These are phyloP conservation scores for Notothenia rossii DNA, from an alignment of 2,113 vertebrate species.

Conservation along the genomic window DNA sequence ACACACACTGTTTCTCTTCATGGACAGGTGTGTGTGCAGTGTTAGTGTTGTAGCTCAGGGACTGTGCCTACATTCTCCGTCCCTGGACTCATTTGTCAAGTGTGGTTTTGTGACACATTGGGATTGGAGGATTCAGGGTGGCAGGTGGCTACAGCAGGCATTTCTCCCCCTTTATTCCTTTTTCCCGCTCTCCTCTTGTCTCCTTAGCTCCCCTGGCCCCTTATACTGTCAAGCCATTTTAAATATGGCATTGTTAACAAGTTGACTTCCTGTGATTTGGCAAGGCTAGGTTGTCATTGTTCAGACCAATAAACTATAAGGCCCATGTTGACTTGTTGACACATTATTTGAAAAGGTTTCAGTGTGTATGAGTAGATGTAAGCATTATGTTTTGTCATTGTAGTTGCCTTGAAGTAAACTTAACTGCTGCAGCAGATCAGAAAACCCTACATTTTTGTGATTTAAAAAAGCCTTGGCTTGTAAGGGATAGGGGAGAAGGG, in stretches of 20 bases:
- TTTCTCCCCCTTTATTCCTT: conserved; percentile 21
- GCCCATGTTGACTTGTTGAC: background rate
- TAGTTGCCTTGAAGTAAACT: background rate
- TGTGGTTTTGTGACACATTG: conserved; percentile 66
- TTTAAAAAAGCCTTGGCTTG: too few relatives aligned
- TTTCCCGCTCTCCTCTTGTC: conserved; percentile 33
- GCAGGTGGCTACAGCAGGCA: conserved; percentile 61
- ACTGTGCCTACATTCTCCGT: conserved; percentile 62
- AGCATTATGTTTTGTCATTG: background rate
- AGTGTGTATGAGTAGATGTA: background rate
- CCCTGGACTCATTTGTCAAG: conserved; percentile 81
- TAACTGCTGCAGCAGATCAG: background rate
- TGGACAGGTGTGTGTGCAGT: conserved; percentile 60
- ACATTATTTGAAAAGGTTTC: background rate
- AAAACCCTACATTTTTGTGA: background rate
- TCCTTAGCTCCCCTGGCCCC: conserved; percentile 37
- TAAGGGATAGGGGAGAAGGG: too few relatives aligned
- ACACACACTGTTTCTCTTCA: conserved; percentile 25
- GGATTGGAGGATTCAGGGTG: conserved; percentile 53
- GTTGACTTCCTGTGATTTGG: conserved; percentile 37
- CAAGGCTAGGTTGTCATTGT: conserved; percentile 38
- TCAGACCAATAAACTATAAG: conserved; percentile 9
- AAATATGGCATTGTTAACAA: conserved; percentile 16
- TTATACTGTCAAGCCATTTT: conserved; percentile 18
- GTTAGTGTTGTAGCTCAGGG: conserved; percentile 72